A percentile compares a stretch with the other conserved stretches of the same genome.
Evolutionary conservation across 2,888 invertebrate species (phyloP).

Genomic region (Tenthredo distinguenda): DNA sequence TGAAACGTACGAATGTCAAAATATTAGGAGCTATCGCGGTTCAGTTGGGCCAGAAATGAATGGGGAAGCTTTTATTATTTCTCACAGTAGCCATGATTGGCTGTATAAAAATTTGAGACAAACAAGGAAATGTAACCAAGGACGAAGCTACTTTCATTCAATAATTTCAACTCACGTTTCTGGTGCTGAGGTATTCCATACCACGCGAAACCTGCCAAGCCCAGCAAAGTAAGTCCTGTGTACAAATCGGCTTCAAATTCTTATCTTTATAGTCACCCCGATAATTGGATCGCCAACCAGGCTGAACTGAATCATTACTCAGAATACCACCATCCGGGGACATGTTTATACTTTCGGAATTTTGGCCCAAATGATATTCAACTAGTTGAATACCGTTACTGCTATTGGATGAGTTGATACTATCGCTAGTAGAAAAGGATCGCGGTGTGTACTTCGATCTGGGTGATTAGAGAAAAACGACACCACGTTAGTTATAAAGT

Average conservation of each 20-base stretch:
- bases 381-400: slow-evolving; percentile 61
- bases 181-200: slow-evolving; percentile 95
- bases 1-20: slow-evolving; percentile 41
- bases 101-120: background rate
- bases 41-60: background rate
- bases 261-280: slow-evolving; percentile 87
- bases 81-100: background rate
- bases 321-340: slow-evolving; percentile 76
- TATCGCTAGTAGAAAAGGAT: slow-evolving; percentile 80
- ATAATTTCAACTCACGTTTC: slow-evolving; percentile 83
- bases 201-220: slow-evolving; percentile 96
- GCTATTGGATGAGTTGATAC: slow-evolving; percentile 65
- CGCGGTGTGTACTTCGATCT: slow-evolving; percentile 83
- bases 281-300: slow-evolving; percentile 90
- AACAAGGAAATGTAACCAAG: background rate
- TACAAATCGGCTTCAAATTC: slow-evolving; percentile 85
- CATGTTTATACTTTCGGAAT: slow-evolving; percentile 66
- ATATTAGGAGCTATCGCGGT: slow-evolving; percentile 25
- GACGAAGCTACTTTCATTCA: background rate
- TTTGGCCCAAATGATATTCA: slow-evolving; percentile 56
- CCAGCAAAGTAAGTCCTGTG: slow-evolving; percentile 93
- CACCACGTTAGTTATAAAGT: slow-evolving; percentile 50
- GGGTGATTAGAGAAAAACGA: slow-evolving; percentile 52
- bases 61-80: background rate
- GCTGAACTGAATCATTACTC: slow-evolving; percentile 83